Conservation (phyloP, 2,113 vertebrate species). For the Potamarius usumacintae region DNA sequence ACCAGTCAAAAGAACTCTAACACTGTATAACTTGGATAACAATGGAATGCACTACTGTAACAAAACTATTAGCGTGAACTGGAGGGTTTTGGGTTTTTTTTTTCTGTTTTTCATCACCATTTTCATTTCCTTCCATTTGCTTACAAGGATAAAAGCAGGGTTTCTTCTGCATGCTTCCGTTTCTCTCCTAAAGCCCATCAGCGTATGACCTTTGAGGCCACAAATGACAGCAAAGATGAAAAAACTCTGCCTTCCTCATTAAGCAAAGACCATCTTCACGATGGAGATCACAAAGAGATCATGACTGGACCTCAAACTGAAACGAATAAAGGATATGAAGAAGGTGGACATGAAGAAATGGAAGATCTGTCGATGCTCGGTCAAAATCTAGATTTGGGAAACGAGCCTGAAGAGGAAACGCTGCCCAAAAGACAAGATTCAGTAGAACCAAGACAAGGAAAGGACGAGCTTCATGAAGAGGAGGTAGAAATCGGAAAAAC, state of each 20-base stretch:
- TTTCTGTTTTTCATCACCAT: neutral
- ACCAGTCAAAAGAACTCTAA: too few relatives aligned
- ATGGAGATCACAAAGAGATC: neutral
- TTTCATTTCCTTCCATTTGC: conserved; percentile 17
- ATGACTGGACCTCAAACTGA: neutral
- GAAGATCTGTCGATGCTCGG: neutral
- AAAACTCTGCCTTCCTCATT: neutral
- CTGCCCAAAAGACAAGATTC: neutral
- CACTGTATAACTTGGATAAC: neutral
- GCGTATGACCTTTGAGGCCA: conserved; percentile 24
- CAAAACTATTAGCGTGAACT: neutral
- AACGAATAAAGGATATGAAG: neutral
- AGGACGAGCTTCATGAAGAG: neutral
- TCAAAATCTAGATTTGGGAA: neutral
- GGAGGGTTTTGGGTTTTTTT: too few relatives aligned
- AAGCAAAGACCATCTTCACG: neutral
- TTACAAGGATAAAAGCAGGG: conserved; percentile 25
- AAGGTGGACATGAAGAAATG: neutral
- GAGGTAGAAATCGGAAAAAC: neutral
- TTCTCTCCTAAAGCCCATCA: conserved; percentile 3
- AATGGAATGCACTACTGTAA: neutral
- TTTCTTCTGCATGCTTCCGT: conserved; percentile 25
- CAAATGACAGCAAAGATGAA: neutral
- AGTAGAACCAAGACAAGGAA: conserved; percentile 1
- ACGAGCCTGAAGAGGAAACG: conserved; percentile 2